phyloP scores from a whole-genome alignment of 2,797 vertebrate species.

The Jordanella pulchra region DNA sequence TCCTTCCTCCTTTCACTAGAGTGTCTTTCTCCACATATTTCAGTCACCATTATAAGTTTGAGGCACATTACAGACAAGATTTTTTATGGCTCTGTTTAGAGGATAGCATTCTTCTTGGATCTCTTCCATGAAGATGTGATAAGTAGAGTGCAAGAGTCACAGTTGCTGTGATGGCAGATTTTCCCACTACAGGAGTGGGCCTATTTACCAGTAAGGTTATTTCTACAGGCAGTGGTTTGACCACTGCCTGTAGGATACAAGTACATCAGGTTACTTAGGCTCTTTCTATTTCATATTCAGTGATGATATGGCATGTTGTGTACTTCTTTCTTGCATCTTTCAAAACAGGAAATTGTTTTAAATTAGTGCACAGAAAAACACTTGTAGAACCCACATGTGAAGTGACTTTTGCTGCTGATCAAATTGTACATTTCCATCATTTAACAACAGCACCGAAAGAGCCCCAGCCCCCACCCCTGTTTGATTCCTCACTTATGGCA shows the following conservation, averaged over 20 bases:
- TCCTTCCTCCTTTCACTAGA: background rate
- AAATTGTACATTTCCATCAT: background rate
- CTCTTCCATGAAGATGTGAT: background rate
- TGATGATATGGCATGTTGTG: background rate
- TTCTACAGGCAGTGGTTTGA: background rate
- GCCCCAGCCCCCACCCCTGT: slow-evolving; percentile 28
- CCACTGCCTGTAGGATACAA: background rate
- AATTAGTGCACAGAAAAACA: background rate
- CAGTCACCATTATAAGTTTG: background rate
- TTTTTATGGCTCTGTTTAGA: background rate
- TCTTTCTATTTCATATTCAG: too few species aligned
- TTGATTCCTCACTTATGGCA: slow-evolving; percentile 36
- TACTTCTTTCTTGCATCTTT: background rate
- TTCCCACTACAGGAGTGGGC: background rate
- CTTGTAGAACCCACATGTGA: background rate
- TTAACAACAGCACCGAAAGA: slow-evolving; percentile 1
- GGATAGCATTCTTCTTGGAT: background rate
- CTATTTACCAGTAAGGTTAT: background rate
- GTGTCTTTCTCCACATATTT: background rate
- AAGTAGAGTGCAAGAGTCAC: background rate
- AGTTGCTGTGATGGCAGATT: background rate
- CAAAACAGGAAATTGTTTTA: background rate
- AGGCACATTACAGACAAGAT: background rate
- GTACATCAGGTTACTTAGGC: too few species aligned
- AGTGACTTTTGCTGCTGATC: background rate